Evolutionary conservation across 2,113 vertebrate species (phyloP).

Genomic region (Baryphthengus martii): DNA sequence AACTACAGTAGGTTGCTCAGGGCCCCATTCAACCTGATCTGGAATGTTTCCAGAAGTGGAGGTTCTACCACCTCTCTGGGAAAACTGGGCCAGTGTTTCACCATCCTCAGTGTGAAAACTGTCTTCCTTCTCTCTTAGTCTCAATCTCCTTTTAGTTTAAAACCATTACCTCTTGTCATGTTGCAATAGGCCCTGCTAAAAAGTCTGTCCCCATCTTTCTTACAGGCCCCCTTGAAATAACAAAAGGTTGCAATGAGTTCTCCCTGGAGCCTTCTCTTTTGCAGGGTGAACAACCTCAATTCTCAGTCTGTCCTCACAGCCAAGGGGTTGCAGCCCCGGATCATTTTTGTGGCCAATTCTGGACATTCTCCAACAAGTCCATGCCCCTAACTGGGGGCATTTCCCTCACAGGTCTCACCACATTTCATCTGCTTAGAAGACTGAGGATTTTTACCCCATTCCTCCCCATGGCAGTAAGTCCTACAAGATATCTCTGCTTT

Average conservation of each 20-base stretch:
- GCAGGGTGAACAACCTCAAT: not conserved
- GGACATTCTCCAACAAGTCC: not conserved
- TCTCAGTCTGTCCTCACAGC: not conserved
- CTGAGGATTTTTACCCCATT: not conserved
- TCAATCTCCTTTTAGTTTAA: not conserved
- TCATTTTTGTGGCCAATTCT: too few relatives aligned
- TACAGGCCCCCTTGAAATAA: not conserved
- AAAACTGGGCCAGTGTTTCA: not conserved
- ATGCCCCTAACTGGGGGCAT: not conserved
- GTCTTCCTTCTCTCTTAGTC: not conserved
- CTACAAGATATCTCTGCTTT: not conserved
- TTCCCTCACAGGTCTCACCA: fast-evolving
- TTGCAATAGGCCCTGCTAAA: not conserved
- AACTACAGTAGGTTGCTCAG: not conserved
- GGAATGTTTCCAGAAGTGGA: not conserved
- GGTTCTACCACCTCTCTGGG: not conserved
- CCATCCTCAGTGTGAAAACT: not conserved
- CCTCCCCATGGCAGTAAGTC: fast-evolving
- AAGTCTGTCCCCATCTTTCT: not conserved
- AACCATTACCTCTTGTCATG: not conserved
- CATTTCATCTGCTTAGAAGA: not conserved
- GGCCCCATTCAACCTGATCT: not conserved
- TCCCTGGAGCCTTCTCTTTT: not conserved
- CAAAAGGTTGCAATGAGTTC: not conserved
- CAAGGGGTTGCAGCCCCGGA: not conserved